Conservation (phyloP, 2,797 vertebrate genomes). For the Uromys caudimaculatus region DNA sequence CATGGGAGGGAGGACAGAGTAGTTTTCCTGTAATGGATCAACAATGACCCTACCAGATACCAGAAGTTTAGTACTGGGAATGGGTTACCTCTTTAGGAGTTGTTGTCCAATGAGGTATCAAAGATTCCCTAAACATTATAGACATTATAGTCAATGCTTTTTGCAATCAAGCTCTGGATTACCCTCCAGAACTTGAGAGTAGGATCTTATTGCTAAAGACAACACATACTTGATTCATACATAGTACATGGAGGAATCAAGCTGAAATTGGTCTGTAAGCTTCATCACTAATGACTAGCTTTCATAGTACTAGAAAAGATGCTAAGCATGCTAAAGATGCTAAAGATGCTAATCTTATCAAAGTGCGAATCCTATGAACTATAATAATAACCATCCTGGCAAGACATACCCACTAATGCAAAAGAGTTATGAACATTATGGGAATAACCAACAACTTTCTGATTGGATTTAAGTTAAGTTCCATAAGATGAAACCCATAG, state of each 20-base stretch:
- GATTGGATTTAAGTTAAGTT: not conserved
- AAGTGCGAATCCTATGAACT: not conserved
- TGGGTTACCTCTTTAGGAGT: not conserved
- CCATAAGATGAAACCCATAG: not conserved
- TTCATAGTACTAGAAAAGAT: not conserved
- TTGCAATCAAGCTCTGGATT: not conserved
- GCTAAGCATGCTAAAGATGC: not conserved
- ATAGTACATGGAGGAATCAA: not conserved
- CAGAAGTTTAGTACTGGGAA: not conserved
- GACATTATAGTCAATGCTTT: not conserved
- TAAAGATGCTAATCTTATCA: not conserved
- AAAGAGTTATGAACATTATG: not conserved
- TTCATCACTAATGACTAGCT: too few species aligned
- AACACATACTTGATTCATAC: not conserved
- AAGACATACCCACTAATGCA: not conserved
- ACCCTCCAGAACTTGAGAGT: not conserved
- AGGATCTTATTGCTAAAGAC: not conserved
- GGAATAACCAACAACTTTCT: not conserved
- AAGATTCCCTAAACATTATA: not conserved
- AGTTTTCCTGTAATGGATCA: not conserved
- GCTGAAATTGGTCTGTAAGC: not conserved
- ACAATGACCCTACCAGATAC: not conserved
- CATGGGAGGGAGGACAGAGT: not conserved
- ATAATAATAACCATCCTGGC: not conserved
- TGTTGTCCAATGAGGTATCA: not conserved